These are phyloP conservation scores for Hypotaenidia okinawae DNA, from an alignment of 2,797 vertebrate genomes.

Conservation along the genomic window DNA sequence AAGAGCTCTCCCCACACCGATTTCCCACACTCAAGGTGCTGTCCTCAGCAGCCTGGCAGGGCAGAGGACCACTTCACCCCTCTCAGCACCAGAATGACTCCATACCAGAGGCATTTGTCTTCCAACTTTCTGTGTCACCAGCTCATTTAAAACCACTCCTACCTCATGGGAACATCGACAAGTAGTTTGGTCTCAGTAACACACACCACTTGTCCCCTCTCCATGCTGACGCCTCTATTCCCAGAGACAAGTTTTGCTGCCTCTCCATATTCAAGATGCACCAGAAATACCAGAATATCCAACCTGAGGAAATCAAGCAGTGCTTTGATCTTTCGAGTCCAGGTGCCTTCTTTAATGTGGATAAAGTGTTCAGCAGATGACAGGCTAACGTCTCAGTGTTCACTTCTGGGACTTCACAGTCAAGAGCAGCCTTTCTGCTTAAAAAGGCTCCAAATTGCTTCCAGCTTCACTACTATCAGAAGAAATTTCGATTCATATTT, in stretches of 20 bases:
- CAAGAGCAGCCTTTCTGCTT: constrained; percentile 20
- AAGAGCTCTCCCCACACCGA: not conserved
- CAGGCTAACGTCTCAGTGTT: not conserved
- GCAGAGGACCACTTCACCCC: not conserved
- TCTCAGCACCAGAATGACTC: not conserved
- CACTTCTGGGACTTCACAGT: not conserved
- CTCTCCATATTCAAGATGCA: not conserved
- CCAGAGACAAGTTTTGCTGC: constrained; percentile 66
- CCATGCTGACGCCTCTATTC: constrained; percentile 69
- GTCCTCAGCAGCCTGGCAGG: not conserved
- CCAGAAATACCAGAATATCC: constrained; percentile 39
- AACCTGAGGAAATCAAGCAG: constrained; percentile 9
- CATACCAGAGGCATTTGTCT: not conserved
- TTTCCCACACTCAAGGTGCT: fast-evolving
- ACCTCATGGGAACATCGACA: constrained; percentile 77
- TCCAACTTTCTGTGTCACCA: constrained; percentile 75
- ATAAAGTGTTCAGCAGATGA: not conserved
- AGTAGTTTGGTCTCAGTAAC: constrained; percentile 69
- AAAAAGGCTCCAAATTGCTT: constrained; percentile 12
- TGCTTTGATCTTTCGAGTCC: not conserved
- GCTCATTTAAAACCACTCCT: constrained; percentile 80
- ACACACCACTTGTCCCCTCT: constrained; percentile 74
- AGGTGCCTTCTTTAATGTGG: not conserved
- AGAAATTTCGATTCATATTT: not conserved
- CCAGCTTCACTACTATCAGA: not conserved